These are phyloP conservation scores for Hydractinia symbiolongicarpus DNA, from an alignment of 30 jellyfish, hydroid and myxozoan genomes.

Conservation along the genomic window DNA sequence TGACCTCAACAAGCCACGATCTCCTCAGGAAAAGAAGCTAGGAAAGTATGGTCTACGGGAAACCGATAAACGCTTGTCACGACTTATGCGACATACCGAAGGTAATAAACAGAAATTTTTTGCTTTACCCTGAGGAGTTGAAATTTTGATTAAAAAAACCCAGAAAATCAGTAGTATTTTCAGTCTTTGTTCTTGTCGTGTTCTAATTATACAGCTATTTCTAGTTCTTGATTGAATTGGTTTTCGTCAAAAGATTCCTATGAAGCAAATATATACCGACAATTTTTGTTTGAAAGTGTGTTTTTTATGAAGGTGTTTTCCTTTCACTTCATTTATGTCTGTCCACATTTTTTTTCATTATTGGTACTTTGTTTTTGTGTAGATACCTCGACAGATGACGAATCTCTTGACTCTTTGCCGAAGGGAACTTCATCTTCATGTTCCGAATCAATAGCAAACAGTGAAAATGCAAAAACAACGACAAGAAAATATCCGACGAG, in stretches of 20 bases:
- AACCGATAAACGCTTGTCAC: constrained; percentile 84
- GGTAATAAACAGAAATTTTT: constrained; percentile 31
- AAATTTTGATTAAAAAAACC: no score
- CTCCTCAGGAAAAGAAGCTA: constrained; percentile 26
- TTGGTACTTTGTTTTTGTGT: not conserved
- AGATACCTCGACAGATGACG: constrained; percentile 25
- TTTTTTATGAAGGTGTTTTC: no score
- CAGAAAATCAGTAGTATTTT: no score
- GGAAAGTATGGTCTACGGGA: constrained; percentile 79
- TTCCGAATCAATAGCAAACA: not conserved
- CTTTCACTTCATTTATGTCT: no score
- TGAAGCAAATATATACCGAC: no score
- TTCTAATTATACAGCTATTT: no score
- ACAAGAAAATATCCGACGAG: not conserved
- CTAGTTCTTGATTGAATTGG: no score
- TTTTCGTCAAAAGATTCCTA: no score
- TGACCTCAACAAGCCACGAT: constrained; percentile 31
- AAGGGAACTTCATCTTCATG: not conserved
- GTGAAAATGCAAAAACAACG: not conserved
- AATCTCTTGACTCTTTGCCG: not conserved
- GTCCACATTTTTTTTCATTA: not conserved
- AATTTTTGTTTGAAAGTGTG: no score
- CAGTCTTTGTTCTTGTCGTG: no score
- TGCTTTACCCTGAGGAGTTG: no score
- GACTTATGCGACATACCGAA: constrained; percentile 30